These are phyloP conservation scores for Zapus hudsonius DNA, from an alignment of 2,113 vertebrate species.

Conservation along the genomic window DNA sequence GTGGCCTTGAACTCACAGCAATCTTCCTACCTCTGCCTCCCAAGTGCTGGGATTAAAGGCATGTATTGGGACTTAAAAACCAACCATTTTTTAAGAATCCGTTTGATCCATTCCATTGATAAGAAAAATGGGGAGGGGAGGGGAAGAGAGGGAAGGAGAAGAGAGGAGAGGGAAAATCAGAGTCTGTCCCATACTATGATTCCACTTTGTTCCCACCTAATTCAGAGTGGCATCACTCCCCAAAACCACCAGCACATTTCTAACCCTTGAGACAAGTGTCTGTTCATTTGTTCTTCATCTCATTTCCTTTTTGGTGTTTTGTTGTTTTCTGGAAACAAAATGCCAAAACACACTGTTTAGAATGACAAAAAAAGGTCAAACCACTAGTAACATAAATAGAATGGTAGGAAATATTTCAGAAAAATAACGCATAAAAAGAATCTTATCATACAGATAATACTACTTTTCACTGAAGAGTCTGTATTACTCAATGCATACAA, in stretches of 20 bases:
- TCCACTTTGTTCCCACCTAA: background rate
- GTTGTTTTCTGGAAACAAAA: constrained; percentile 9
- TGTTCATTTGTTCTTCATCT: background rate
- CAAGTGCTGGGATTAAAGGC: too few relatives aligned
- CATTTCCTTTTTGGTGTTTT: background rate
- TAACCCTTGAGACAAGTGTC: background rate
- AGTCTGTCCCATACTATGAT: background rate
- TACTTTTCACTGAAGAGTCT: background rate
- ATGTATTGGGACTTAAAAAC: too few relatives aligned
- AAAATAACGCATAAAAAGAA: constrained; percentile 4
- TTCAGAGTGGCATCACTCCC: background rate
- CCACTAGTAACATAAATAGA: background rate
- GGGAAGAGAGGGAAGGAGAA: too few relatives aligned
- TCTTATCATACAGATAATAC: background rate
- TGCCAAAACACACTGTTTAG: too few relatives aligned
- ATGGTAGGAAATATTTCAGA: background rate
- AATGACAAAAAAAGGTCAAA: constrained; percentile 24
- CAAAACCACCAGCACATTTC: background rate
- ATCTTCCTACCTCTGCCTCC: too few relatives aligned
- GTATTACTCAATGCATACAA: too few relatives aligned
- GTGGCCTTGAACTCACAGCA: too few relatives aligned
- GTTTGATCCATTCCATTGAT: too few relatives aligned
- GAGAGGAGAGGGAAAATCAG: background rate
- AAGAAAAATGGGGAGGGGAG: too few relatives aligned
- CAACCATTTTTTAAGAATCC: too few relatives aligned